A percentile compares a stretch with the other conserved stretches of the same genome.
Conservation (phyloP, 1,140 invertebrate genomes). For the Xylocopa sonorina region DNA sequence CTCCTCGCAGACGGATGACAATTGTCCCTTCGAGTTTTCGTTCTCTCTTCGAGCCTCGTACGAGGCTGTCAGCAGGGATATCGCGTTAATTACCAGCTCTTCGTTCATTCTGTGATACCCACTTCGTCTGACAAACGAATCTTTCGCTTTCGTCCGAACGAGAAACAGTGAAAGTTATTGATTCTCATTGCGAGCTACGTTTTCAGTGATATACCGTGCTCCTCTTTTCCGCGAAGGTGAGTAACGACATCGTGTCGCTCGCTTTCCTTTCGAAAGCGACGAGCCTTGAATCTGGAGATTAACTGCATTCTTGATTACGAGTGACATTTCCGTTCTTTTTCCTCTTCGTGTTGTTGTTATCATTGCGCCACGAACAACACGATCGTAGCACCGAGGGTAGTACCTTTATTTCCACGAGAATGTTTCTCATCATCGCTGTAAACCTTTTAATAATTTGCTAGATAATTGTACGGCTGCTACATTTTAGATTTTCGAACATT, state of each 20-base stretch:
- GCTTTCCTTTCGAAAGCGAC: slow-evolving; percentile 18
- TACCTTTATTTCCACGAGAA: neutral
- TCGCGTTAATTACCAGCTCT: neutral
- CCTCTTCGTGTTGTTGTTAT: neutral
- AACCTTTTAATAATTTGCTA: neutral
- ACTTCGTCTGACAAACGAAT: neutral
- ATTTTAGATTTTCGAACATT: neutral
- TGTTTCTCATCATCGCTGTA: neutral
- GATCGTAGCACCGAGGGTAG: neutral
- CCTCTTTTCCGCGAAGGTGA: slow-evolving; percentile 49
- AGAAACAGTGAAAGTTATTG: slow-evolving; percentile 68
- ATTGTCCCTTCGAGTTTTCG: neutral
- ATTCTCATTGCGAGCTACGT: slow-evolving; percentile 59
- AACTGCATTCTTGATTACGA: neutral
- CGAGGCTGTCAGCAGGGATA: neutral
- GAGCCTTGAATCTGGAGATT: no score
- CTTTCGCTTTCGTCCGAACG: slow-evolving; percentile 17
- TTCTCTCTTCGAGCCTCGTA: neutral
- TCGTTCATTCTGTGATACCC: neutral
- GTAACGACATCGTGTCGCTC: slow-evolving; percentile 11
- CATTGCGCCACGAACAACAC: neutral
- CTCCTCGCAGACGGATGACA: slow-evolving; percentile 27
- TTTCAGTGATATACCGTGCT: slow-evolving; percentile 35
- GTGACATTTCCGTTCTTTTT: neutral
- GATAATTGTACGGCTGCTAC: neutral